Evolutionary conservation across 1,140 invertebrate species (phyloP).

Genomic region (Augochlora pura): DNA sequence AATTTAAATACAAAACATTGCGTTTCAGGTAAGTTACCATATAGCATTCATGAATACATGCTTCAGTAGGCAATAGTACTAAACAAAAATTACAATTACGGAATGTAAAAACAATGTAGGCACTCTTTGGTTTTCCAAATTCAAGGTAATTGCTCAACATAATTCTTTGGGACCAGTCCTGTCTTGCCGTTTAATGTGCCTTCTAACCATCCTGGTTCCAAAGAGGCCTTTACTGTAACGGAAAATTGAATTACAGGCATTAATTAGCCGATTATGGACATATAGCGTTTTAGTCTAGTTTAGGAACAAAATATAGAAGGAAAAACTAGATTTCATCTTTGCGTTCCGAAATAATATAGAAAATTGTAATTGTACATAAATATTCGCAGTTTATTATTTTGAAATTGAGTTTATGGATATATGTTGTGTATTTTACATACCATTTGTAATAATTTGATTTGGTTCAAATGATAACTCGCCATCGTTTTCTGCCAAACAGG

Average conservation of each 20-base stretch:
- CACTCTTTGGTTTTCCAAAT: conserved; percentile 66
- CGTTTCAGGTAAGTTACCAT: conserved; percentile 18
- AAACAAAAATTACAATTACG: conserved; percentile 32
- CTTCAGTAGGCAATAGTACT: conserved; percentile 20
- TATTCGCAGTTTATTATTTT: neutral
- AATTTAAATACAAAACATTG: conserved; percentile 41
- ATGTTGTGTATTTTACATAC: conserved; percentile 81
- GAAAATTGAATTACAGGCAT: conserved; percentile 53
- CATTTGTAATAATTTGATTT: conserved; percentile 98
- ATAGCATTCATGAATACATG: conserved; percentile 26
- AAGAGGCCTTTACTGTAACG: conserved; percentile 90
- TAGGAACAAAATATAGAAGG: too few species aligned
- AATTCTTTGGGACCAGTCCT: conserved; percentile 97
- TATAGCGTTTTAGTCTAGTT: neutral
- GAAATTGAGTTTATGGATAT: neutral
- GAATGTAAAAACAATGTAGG: conserved; percentile 54
- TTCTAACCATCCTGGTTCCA: conserved; percentile 98
- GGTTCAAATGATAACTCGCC: conserved; percentile 98
- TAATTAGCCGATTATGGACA: neutral
- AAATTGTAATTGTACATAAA: too few species aligned
- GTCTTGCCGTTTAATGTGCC: conserved; percentile 96
- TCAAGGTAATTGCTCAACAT: conserved; percentile 93
- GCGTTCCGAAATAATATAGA: too few species aligned
- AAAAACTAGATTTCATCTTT: too few species aligned
- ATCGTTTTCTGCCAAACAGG: conserved; percentile 97